Evolutionary conservation across 2,888 invertebrate genomes (phyloP).

Genomic region (Panopea generosa): DNA sequence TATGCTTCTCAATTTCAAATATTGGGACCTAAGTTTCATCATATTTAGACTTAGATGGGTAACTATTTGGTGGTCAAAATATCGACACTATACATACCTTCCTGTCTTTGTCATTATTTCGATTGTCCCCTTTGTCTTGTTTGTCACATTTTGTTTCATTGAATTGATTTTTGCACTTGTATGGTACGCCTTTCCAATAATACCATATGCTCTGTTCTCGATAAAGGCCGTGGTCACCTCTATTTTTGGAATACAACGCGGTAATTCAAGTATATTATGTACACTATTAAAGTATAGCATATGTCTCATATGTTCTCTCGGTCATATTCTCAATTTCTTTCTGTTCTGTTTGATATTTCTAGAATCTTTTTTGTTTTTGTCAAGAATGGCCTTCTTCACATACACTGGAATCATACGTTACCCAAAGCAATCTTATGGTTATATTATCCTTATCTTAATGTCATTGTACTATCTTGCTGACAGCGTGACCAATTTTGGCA

Average conservation of each 20-base stretch:
- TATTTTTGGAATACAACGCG: no score
- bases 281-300: not conserved
- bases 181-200: no score
- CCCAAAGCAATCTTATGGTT: constrained; percentile 18
- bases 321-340: constrained; percentile 1
- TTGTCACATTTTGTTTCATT: no score
- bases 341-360: constrained; percentile 9
- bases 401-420: constrained; percentile 15
- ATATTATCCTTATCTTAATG: not conserved
- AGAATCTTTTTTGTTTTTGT: constrained; percentile 18
- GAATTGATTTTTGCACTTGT: no score
- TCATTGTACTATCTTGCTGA: constrained; percentile 5
- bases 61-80: not conserved
- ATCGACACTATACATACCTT: no score
- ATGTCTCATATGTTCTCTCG: not conserved
- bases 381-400: constrained; percentile 14
- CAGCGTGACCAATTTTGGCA: constrained; percentile 1
- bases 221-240: no score
- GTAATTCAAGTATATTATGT: not conserved
- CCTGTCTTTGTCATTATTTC: no score
- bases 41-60: constrained; percentile 4
- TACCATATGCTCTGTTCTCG: no score
- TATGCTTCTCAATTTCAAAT: constrained; percentile 9
- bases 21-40: constrained; percentile 2
- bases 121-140: no score